Percentiles rank a stretch among this genome's conserved stretches.
Evolutionary conservation across 2,888 invertebrate species (phyloP).

Genomic region (Apomyelois bistriatella): DNA sequence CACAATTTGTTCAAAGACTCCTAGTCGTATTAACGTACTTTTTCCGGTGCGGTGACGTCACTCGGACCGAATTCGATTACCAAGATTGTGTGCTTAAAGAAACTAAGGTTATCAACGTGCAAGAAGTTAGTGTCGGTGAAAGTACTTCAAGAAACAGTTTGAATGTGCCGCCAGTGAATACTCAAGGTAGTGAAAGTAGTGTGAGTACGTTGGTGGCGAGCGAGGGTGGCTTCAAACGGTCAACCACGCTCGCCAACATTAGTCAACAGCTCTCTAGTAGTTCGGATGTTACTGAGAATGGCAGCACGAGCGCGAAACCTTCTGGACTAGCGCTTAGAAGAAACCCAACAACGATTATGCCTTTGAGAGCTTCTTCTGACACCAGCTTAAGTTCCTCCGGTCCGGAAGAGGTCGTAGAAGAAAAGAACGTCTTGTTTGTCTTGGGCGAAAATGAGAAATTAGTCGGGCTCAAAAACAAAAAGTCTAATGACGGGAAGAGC

Average conservation of each 20-base stretch:
- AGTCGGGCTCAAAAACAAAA: constrained; percentile 81
- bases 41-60: constrained; percentile 88
- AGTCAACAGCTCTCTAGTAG: constrained; percentile 62
- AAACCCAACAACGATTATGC: constrained; percentile 52
- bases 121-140: constrained; percentile 26
- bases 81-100: constrained; percentile 52
- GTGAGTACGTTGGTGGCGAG: constrained; percentile 51
- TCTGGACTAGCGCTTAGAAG: constrained; percentile 44
- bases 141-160: constrained; percentile 30
- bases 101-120: constrained; percentile 48
- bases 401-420: constrained; percentile 48
- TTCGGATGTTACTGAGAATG: constrained; percentile 37
- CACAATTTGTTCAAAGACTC: constrained; percentile 84
- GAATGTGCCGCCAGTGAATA: constrained; percentile 44
- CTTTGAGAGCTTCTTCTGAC: constrained; percentile 51
- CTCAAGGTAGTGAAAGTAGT: constrained; percentile 55
- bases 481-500: constrained; percentile 59
- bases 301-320: constrained; percentile 36
- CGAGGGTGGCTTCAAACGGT: constrained; percentile 53
- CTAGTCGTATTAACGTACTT: constrained; percentile 92
- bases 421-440: constrained; percentile 83
- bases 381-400: constrained; percentile 57
- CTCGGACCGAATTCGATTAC: constrained; percentile 66
- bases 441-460: constrained; percentile 85
- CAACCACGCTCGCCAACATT: constrained; percentile 57